phyloP scores from a whole-genome alignment of 1,140 invertebrate genomes.

The Drosophila auraria region DNA sequence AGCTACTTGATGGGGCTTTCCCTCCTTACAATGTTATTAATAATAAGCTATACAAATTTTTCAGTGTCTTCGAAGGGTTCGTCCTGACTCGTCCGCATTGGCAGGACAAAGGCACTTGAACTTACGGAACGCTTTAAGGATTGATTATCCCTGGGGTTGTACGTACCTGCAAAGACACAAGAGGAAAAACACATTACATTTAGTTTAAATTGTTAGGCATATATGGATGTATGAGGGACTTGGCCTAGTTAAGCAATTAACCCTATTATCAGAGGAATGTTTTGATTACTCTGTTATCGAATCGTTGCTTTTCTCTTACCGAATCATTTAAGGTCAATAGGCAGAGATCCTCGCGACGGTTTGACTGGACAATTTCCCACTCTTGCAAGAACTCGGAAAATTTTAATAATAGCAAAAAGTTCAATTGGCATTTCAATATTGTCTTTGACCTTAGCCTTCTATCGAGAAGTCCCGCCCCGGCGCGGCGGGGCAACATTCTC shows the following conservation, averaged over 20 bases:
- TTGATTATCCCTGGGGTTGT: constrained; percentile 45
- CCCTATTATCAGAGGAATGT: background rate
- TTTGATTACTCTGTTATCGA: too few relatives aligned
- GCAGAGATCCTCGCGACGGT: constrained; percentile 18
- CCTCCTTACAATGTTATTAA: constrained; percentile 84
- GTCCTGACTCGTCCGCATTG: constrained; percentile 25
- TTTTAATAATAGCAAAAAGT: constrained; percentile 80
- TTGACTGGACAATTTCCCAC: constrained; percentile 23
- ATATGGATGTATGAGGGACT: constrained; percentile 1
- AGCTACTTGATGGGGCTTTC: constrained; percentile 75
- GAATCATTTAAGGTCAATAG: constrained; percentile 20
- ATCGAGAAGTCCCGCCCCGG: constrained; percentile 44
- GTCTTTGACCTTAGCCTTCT: constrained; percentile 82
- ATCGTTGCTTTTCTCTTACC: background rate
- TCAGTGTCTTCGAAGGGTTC: constrained; percentile 62
- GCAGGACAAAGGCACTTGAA: constrained; percentile 56
- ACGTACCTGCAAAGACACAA: constrained; percentile 76
- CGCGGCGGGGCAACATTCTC: constrained; percentile 34
- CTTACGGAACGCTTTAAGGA: constrained; percentile 60
- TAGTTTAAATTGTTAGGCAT: constrained; percentile 37
- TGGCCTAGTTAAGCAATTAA: too few relatives aligned
- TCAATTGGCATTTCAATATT: constrained; percentile 84
- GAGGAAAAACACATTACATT: constrained; percentile 28
- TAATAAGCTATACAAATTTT: constrained; percentile 85
- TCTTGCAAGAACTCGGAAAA: constrained; percentile 37